phyloP scores from a whole-genome alignment of 2,113 vertebrate species.

The Sisor rabdophorus region DNA sequence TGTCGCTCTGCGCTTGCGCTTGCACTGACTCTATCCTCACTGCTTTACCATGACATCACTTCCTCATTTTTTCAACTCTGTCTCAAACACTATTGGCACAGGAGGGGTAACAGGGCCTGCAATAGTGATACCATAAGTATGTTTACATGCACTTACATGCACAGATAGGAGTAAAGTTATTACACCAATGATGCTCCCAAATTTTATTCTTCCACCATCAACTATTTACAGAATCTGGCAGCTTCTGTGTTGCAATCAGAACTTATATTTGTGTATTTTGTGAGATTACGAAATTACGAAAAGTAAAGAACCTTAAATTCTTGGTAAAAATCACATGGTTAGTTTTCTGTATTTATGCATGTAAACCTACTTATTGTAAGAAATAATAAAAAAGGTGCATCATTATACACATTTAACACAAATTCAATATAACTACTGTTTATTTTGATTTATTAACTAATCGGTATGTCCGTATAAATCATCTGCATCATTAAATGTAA shows the following conservation, averaged over 20 bases:
- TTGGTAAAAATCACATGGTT: background rate
- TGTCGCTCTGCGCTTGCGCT: constrained; percentile 14
- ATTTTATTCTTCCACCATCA: background rate
- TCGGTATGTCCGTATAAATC: background rate
- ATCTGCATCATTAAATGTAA: too few species aligned
- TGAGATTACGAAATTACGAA: too few species aligned
- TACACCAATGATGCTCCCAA: background rate
- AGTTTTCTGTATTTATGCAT: background rate
- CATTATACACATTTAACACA: background rate
- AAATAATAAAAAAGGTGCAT: background rate
- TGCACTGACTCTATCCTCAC: constrained; percentile 1
- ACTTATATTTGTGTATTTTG: too few species aligned
- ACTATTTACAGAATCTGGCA: background rate
- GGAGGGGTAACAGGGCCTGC: background rate
- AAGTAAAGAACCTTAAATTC: background rate
- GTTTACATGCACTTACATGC: background rate
- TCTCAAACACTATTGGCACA: background rate
- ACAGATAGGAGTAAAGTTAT: background rate
- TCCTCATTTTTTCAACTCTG: constrained; percentile 16
- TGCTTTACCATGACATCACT: constrained; percentile 37
- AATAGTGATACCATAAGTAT: background rate
- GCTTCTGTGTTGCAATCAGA: background rate
- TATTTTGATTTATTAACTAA: background rate
- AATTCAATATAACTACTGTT: too few species aligned
- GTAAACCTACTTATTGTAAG: background rate